Conservation (phyloP, 2,888 invertebrate species). For the Epirrhoe alternata region DNA sequence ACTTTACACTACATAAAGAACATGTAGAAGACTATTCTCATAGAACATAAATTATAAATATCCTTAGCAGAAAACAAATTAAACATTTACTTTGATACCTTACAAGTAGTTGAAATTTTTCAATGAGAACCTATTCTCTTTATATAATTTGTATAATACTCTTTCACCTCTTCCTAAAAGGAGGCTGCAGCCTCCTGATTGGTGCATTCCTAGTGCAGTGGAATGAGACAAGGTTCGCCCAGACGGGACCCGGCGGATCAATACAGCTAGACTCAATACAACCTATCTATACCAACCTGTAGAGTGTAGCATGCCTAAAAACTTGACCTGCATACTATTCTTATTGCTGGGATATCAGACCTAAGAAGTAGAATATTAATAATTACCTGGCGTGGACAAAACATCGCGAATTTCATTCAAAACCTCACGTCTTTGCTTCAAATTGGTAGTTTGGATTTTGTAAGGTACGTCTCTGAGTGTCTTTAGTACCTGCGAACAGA, state of each 20-base stretch:
- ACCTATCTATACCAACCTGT: slow-evolving; percentile 42
- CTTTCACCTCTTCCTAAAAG: not conserved
- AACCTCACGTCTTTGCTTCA: slow-evolving; percentile 88
- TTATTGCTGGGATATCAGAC: not conserved
- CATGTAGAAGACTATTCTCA: too few relatives aligned
- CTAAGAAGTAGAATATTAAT: slow-evolving; percentile 3
- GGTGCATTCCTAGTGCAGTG: slow-evolving; percentile 20
- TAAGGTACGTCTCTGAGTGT: slow-evolving; percentile 90
- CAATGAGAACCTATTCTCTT: not conserved
- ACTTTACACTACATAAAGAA: too few relatives aligned
- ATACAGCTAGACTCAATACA: slow-evolving; percentile 50
- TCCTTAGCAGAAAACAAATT: too few relatives aligned
- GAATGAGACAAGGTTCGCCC: slow-evolving; percentile 13
- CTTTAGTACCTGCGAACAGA: slow-evolving; percentile 84
- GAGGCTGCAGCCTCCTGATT: slow-evolving; percentile 11
- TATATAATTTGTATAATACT: not conserved
- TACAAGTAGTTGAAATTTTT: not conserved
- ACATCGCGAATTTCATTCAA: slow-evolving; percentile 88
- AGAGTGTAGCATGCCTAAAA: slow-evolving; percentile 24
- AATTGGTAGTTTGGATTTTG: slow-evolving; percentile 89
- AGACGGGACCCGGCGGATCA: slow-evolving; percentile 47
- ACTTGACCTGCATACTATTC: slow-evolving; percentile 17
- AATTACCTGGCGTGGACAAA: slow-evolving; percentile 89
- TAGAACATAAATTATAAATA: too few relatives aligned
- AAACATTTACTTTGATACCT: too few relatives aligned